Evolutionary conservation across 2,888 invertebrate genomes (phyloP).

Genomic region (Fabriciana adippe): DNA sequence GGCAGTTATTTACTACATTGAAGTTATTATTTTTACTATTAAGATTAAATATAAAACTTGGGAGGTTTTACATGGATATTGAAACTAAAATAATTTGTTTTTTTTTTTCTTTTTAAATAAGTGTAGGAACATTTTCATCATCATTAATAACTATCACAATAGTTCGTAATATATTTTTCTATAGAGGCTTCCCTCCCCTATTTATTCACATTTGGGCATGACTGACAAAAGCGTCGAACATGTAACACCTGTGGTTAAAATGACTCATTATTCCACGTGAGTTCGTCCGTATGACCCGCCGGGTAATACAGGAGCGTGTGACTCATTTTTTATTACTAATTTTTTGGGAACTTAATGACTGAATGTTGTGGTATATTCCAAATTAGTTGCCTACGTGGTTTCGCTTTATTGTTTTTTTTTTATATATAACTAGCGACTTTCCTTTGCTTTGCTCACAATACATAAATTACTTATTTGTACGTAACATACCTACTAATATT

Average conservation of each 20-base stretch:
- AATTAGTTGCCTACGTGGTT: too few species aligned
- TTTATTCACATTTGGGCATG: constrained; percentile 25
- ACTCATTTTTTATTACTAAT: constrained; percentile 39
- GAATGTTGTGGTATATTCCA: neutral
- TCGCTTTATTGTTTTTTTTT: too few species aligned
- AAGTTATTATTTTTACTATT: too few species aligned
- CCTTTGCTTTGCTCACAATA: too few species aligned
- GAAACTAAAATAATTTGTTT: too few species aligned
- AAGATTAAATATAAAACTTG: too few species aligned
- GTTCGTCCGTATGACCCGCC: constrained; percentile 41
- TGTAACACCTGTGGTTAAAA: constrained; percentile 49
- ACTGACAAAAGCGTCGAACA: constrained; percentile 42
- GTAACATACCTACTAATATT: too few species aligned
- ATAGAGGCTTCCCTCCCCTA: constrained; percentile 32
- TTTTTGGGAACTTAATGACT: constrained; percentile 22
- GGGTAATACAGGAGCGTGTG: constrained; percentile 44
- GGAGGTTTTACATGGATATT: too few species aligned
- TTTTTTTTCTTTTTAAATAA: neutral
- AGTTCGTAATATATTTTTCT: constrained; percentile 5
- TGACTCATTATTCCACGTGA: constrained; percentile 54
- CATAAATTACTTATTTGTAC: too few species aligned
- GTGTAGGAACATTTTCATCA: neutral
- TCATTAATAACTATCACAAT: neutral
- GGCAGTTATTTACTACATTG: too few species aligned
- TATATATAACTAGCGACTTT: too few species aligned